Base-by-base conservation (phyloP, 64 coral and sea anemone genomes). In the Montipora efflorescens region DNA sequence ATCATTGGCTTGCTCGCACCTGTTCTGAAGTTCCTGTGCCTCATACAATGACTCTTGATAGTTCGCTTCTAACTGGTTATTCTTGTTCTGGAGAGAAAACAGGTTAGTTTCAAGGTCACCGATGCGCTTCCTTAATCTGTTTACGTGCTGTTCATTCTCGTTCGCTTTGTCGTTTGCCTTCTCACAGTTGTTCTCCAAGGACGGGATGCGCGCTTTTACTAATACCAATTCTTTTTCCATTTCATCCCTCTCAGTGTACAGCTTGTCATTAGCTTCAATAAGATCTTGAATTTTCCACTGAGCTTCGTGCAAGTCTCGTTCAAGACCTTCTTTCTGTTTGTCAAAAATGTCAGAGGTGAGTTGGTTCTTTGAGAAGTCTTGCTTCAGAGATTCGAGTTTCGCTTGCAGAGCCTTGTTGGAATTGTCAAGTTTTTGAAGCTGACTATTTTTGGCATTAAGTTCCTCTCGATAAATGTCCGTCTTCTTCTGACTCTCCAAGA, bases 401-500 rank as follows among this genome's bases (percentile, higher is more conserved):
- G 75, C 81, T 78, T 97, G 93, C n/a, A 97, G 88, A 4, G 71
- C 83, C 45, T 97, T 97, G 71, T 97, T 95, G 20, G 88, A 82
- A 87, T 80, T 83, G 66, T 97, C 92, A 13, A 97, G 20, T 49
- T 92, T 91, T 16, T 97, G 89, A n/a, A 91, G 36, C 91, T 94
- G 93, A 3, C 85, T 90, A 59, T 89, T 79, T 71, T 97, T 97
- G 3, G 87, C 84, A 48, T 83, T 90, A 3, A 97, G 50, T 70
- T 97, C 92, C 58, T 93, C 87, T 12, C 89, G 95, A 23, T 90
- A 91, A 1, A 95, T 67, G 47, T 97, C 95, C 12, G 88, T 47
- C 28, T 97, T 86, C 94, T 97, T 97, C 74, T 95, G 83, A 20
- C 87, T 92, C 51, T 97, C 95, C n/a, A 97, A 73, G 48, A 95